These are phyloP conservation scores for Apogon hyalosoma DNA, from an alignment of 2,797 vertebrate genomes.

Conservation along the genomic window DNA sequence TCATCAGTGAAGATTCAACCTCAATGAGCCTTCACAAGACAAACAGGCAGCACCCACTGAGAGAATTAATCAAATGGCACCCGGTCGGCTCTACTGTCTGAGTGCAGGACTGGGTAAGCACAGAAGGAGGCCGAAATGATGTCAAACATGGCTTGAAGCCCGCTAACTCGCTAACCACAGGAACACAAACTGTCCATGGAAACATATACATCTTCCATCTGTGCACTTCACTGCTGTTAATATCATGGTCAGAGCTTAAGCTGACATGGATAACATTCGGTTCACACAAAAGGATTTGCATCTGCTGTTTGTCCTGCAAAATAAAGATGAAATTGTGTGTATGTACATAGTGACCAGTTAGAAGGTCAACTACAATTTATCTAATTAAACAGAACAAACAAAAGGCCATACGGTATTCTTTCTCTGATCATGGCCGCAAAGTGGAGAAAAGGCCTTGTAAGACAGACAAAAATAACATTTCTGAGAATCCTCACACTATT, in stretches of 20 bases:
- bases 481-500: neutral
- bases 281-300: constrained; percentile 55
- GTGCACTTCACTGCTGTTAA: constrained; percentile 32
- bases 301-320: constrained; percentile 68
- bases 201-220: constrained; percentile 56
- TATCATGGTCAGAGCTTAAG: constrained; percentile 27
- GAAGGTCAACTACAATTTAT: constrained; percentile 68
- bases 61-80: constrained; percentile 56
- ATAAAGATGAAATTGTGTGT: constrained; percentile 63
- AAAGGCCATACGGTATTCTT: constrained; percentile 55
- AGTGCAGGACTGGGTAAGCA: constrained; percentile 40
- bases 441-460: neutral
- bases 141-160: constrained; percentile 60
- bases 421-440: constrained; percentile 22
- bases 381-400: constrained; percentile 59
- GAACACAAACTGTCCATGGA: constrained; percentile 40
- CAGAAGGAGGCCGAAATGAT: constrained; percentile 41
- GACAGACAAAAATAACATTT: constrained; percentile 2
- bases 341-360: constrained; percentile 61
- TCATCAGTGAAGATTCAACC: constrained; percentile 46
- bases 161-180: constrained; percentile 35
- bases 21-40: constrained; percentile 65
- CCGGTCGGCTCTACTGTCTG: constrained; percentile 41
- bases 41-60: constrained; percentile 56
- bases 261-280: constrained; percentile 46